A percentile compares a stretch with the other conserved stretches of the same genome.
Evolutionary conservation across 1,140 invertebrate species (phyloP).

Genomic region (Diachasmimorpha longicaudata): DNA sequence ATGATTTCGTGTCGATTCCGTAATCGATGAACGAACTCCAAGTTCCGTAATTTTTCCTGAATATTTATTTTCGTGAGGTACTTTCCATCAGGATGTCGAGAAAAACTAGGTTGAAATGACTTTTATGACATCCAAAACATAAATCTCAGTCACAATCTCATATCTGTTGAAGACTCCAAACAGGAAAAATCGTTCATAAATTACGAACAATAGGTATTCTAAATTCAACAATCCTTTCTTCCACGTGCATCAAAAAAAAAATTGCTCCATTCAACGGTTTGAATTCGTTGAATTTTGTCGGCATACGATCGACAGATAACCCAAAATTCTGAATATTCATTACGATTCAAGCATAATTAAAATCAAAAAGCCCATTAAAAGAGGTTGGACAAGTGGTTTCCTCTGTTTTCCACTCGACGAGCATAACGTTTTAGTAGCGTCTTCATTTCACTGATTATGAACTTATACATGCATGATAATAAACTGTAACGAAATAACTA

Average conservation of each 20-base stretch:
- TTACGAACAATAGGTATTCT: too few species aligned
- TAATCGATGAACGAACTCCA: too few species aligned
- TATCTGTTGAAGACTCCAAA: too few species aligned
- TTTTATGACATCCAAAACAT: too few species aligned
- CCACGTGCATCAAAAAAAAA: neutral
- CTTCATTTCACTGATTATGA: neutral
- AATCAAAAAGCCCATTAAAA: neutral
- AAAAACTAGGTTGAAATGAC: too few species aligned
- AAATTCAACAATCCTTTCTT: too few species aligned
- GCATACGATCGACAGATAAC: neutral
- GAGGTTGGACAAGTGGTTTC: neutral
- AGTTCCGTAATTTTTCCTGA: too few species aligned
- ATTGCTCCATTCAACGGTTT: neutral
- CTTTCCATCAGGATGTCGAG: too few species aligned
- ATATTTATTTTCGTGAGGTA: too few species aligned
- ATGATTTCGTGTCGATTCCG: too few species aligned
- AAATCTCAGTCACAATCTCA: too few species aligned
- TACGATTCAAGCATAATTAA: neutral
- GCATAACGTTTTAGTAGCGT: neutral
- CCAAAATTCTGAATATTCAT: neutral
- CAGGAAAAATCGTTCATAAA: too few species aligned
- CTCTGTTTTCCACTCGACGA: neutral
- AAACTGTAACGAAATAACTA: constrained; percentile 17
- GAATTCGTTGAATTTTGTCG: neutral
- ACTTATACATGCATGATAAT: constrained; percentile 11